phyloP scores from a whole-genome alignment of 1,140 invertebrate species.

The Heliconius nattereri region DNA sequence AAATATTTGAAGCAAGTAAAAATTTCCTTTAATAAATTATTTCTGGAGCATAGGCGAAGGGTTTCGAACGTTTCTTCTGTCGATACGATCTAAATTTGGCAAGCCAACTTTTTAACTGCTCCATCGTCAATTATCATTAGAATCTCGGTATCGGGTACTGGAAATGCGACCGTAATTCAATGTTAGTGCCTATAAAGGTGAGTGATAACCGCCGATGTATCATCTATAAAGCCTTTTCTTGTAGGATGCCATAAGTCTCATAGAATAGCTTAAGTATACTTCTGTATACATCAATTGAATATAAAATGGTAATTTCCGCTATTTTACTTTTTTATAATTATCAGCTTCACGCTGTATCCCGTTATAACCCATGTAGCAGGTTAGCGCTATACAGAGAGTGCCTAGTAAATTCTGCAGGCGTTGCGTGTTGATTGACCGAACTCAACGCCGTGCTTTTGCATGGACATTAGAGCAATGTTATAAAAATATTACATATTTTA shows the following conservation, averaged over 20 bases:
- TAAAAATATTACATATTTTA: no score
- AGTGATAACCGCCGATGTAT: constrained; percentile 61
- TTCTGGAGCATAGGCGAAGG: constrained; percentile 21
- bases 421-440: no score
- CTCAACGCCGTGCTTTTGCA: no score
- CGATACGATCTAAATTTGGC: constrained; percentile 61
- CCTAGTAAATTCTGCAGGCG: no score
- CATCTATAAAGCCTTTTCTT: constrained; percentile 37
- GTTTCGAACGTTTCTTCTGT: constrained; percentile 35
- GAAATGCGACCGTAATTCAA: constrained; percentile 61
- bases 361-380: no score
- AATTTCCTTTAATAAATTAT: constrained; percentile 47
- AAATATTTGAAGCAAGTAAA: constrained; percentile 46
- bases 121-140: constrained; percentile 70
- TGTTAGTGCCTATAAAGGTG: constrained; percentile 73
- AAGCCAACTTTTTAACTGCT: constrained; percentile 60
- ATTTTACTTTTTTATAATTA: no score
- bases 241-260: constrained; percentile 23
- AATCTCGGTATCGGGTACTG: constrained; percentile 49
- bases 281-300: constrained; percentile 4
- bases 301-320: neutral
- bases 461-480: no score
- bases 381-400: no score
- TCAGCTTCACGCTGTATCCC: no score
- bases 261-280: constrained; percentile 16